Percentiles rank a stretch among this genome's conserved stretches.
phyloP scores from a whole-genome alignment of 2,888 invertebrate genomes.

The Mythimna ferrago region DNA sequence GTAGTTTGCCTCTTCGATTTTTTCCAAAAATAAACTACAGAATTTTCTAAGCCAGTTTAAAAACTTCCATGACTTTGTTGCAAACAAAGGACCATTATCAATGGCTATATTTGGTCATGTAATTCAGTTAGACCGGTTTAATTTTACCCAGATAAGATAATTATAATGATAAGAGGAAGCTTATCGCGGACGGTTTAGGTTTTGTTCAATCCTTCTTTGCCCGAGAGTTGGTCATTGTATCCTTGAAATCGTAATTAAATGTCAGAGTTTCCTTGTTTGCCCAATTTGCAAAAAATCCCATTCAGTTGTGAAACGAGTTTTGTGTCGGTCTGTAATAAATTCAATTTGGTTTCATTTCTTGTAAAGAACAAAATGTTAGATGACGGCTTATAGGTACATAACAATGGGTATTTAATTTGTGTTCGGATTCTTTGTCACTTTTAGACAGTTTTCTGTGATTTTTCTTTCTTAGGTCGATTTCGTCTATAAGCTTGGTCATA shows the following conservation, averaged over 20 bases:
- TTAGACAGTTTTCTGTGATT: not conserved
- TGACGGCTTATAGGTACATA: slow-evolving; percentile 13
- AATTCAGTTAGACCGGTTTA: slow-evolving; percentile 81
- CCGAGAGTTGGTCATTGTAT: slow-evolving; percentile 53
- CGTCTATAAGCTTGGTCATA: not conserved
- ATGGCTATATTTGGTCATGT: slow-evolving; percentile 83
- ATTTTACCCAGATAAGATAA: slow-evolving; percentile 86
- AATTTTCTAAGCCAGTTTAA: not conserved
- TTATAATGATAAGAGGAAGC: slow-evolving; percentile 73
- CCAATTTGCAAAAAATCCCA: slow-evolving; percentile 56
- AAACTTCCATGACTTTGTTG: slow-evolving; percentile 18
- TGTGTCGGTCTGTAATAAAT: slow-evolving; percentile 43
- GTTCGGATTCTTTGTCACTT: slow-evolving; percentile 22
- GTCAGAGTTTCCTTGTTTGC: slow-evolving; percentile 57
- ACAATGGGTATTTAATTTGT: slow-evolving; percentile 20
- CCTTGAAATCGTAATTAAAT: slow-evolving; percentile 61
- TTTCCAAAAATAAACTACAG: not conserved
- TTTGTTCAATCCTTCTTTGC: slow-evolving; percentile 61
- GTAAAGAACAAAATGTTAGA: slow-evolving; percentile 31
- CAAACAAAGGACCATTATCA: slow-evolving; percentile 46
- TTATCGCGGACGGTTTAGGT: slow-evolving; percentile 71
- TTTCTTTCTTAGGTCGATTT: not conserved
- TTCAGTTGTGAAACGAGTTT: slow-evolving; percentile 50
- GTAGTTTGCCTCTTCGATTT: not conserved
- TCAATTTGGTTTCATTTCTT: slow-evolving; percentile 41